Conservation (phyloP, 1,140 invertebrate species). For the Trichonephila clavipes region DNA sequence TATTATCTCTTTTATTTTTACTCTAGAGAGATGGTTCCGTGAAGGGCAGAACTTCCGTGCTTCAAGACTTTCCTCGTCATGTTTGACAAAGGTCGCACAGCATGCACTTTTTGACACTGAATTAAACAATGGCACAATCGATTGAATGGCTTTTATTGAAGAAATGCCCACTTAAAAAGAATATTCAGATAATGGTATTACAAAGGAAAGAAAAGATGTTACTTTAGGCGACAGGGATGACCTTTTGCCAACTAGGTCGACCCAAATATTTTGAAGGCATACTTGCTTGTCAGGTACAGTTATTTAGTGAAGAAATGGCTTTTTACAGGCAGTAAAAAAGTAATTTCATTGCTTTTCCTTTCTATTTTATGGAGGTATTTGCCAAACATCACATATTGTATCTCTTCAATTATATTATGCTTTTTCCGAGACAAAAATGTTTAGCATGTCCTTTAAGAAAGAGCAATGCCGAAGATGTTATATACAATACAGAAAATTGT, state of each 20-base stretch:
- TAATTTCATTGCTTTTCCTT: constrained; percentile 38
- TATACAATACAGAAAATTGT: neutral
- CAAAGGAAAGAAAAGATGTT: neutral
- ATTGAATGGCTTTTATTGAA: neutral
- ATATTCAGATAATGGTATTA: neutral
- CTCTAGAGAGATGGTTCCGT: neutral
- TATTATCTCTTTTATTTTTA: neutral
- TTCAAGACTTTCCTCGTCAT: neutral
- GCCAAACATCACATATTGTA: neutral
- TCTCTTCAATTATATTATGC: neutral
- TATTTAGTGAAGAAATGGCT: neutral
- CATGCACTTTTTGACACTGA: neutral
- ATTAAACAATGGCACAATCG: constrained; percentile 39
- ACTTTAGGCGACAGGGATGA: constrained; percentile 34
- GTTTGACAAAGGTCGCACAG: constrained; percentile 14
- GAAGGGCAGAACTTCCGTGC: constrained; percentile 14
- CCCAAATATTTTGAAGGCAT: constrained; percentile 15
- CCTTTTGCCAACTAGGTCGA: constrained; percentile 35
- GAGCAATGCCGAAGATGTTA: neutral
- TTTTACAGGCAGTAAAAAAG: constrained; percentile 11
- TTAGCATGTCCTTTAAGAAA: neutral
- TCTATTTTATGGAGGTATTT: constrained; percentile 8
- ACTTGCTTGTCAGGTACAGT: neutral
- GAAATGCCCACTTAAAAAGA: neutral
- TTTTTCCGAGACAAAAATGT: neutral